Conservation (phyloP, 2,888 invertebrate species). For the Melanotus villosus region DNA sequence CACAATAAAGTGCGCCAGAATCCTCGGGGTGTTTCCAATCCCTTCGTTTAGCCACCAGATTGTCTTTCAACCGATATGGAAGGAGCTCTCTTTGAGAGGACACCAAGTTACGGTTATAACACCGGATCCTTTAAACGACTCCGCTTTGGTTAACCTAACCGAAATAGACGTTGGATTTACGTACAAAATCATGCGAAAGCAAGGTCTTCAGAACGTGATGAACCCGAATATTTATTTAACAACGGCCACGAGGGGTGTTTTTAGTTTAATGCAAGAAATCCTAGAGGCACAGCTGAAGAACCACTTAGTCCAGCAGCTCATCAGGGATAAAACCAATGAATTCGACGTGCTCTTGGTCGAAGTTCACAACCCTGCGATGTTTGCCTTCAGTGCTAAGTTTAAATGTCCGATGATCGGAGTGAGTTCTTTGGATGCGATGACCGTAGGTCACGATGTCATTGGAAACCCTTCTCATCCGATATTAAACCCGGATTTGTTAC, state of each 20-base stretch:
- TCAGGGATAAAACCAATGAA: constrained; percentile 49
- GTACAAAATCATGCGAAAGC: constrained; percentile 38
- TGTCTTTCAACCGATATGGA: constrained; percentile 50
- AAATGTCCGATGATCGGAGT: constrained; percentile 50
- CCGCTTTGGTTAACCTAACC: constrained; percentile 56
- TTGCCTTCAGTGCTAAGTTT: constrained; percentile 53
- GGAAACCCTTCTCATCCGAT: constrained; percentile 58
- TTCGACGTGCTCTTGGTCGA: constrained; percentile 59
- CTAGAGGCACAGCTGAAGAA: constrained; percentile 41
- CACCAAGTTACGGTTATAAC: constrained; percentile 62
- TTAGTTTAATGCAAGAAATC: constrained; percentile 50
- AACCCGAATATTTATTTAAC: constrained; percentile 51
- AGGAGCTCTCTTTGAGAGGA: constrained; percentile 53
- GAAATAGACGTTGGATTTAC: constrained; percentile 56
- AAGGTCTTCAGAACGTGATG: background rate
- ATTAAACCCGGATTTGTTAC: constrained; percentile 58
- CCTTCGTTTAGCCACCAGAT: constrained; percentile 60
- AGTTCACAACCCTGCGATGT: constrained; percentile 44
- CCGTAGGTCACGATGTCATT: constrained; percentile 52
- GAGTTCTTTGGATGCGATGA: constrained; percentile 56
- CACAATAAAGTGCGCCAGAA: no score
- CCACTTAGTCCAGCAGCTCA: constrained; percentile 53
- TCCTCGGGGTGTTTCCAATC: constrained; percentile 55
- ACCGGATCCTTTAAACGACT: constrained; percentile 58
- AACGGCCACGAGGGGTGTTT: constrained; percentile 17